A percentile compares a stretch with the other conserved stretches of the same genome.
Conservation (phyloP, 2,888 invertebrate species). For the Melanargia galathea region DNA sequence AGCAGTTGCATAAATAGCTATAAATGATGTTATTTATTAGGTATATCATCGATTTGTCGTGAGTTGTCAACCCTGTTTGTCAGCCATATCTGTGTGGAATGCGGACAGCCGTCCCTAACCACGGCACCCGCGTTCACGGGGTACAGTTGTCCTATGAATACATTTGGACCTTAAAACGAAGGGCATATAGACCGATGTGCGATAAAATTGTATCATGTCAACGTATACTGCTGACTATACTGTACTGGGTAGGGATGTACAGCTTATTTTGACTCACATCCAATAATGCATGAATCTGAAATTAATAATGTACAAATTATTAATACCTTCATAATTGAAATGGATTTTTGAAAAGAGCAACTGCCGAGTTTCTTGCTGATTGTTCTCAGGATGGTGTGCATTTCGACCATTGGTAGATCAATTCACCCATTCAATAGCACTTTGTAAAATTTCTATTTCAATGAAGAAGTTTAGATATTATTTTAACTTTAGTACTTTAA, state of each 20-base stretch:
- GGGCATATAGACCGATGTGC: constrained; percentile 15
- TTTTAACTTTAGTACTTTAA: too few relatives aligned
- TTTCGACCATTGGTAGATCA: too few relatives aligned
- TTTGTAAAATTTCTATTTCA: too few relatives aligned
- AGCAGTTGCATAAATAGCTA: too few relatives aligned
- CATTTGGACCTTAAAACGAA: constrained; percentile 24
- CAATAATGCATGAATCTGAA: background rate
- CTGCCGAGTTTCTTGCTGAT: too few relatives aligned
- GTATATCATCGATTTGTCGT: background rate
- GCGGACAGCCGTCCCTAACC: constrained; percentile 46
- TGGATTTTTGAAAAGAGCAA: background rate
- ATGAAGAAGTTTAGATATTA: too few relatives aligned
- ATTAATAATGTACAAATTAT: background rate
- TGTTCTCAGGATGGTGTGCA: too few relatives aligned
- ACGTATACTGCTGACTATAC: constrained; percentile 14
- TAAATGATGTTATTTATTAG: too few relatives aligned
- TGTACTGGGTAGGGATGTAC: constrained; percentile 16
- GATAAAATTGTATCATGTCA: constrained; percentile 3
- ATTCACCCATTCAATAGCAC: too few relatives aligned
- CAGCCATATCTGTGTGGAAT: constrained; percentile 44
- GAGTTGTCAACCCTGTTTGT: constrained; percentile 9
- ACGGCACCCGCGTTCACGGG: constrained; percentile 32
- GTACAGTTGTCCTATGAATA: constrained; percentile 17
- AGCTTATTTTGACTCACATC: background rate
- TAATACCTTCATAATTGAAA: background rate